Conservation (phyloP, 2,797 vertebrate genomes). For the Chromobotia macracanthus region DNA sequence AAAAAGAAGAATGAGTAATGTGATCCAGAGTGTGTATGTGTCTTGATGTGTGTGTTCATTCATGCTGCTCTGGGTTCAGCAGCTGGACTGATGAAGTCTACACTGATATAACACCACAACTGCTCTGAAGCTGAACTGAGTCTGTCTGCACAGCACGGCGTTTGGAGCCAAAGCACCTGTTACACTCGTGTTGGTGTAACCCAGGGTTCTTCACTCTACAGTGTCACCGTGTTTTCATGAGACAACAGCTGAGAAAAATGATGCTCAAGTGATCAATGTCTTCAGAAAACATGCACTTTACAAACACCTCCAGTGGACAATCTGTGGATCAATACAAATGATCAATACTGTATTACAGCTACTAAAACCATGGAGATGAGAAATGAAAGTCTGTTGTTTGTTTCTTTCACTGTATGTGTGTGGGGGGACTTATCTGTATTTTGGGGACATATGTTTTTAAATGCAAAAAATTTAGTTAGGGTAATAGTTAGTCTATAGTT, state of each 20-base stretch:
- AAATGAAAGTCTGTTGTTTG: conserved; percentile 65
- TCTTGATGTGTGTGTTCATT: conserved; percentile 37
- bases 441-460: no score
- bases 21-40: conserved; percentile 41
- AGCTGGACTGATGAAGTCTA: conserved; percentile 36
- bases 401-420: conserved; percentile 20
- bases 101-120: conserved; percentile 32
- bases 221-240: conserved; percentile 30
- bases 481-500: no score
- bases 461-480: no score
- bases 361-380: conserved; percentile 79
- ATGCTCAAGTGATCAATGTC: not conserved
- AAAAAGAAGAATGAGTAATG: conserved; percentile 37
- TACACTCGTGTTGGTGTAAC: conserved; percentile 9
- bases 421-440: no score
- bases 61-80: conserved; percentile 41
- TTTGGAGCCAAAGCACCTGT: conserved; percentile 10
- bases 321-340: conserved; percentile 73
- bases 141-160: conserved; percentile 16
- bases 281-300: conserved; percentile 75
- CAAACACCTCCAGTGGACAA: conserved; percentile 74
- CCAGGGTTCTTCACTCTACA: conserved; percentile 15
- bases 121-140: not conserved
- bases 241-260: no score
- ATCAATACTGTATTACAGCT: conserved; percentile 73